Base-by-base conservation (phyloP, 2,113 vertebrate genomes). In the Choloepus hoffmanni region DNA sequence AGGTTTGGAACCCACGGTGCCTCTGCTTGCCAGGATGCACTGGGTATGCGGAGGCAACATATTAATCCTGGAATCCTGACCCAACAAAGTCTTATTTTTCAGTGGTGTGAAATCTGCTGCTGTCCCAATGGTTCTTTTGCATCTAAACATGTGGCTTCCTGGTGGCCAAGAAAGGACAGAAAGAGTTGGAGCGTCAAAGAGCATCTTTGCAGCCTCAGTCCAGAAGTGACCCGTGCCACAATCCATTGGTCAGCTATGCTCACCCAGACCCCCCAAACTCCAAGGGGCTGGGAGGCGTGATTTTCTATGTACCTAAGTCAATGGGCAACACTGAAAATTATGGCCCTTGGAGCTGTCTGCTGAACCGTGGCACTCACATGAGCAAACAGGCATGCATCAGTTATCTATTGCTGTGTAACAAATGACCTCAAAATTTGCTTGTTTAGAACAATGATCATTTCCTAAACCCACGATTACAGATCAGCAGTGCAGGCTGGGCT, bases 241-340 rank as follows among this genome's bases (percentile, higher is more conserved):
- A 43, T 18, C 33, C 28, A 19, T 40, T 43, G 21, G 28, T 6
- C 21, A 33, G 23, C 36, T 18, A 7, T 23, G 13, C 11, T 40
- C 15, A 23, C 7, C 3, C 0, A 3, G 58, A 28, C 70, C 11
- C 7, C 43, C 3, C 13, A 8, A 36, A 40, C 11, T 0, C 1
- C 23, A 23, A 26, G 36, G 28, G 15, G 50, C 10, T 8, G 26
- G 15, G 67, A 53, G 13, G 16, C 18, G 45, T 65, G 36, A 48
- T 36, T 1, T 67, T 74, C 58, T n/a, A 28, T 45, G 13, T 18
- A 7, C 23, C 11, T 26, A 4, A 45, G 58, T 43, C 30, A 8
- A 4, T 0, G 11, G 15, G 63, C 21, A 40, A 40, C 21, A 1
- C 10, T 13, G 12, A 30, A 21, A 15, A 43, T 14, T 21, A 30